phyloP scores from a whole-genome alignment of 2,888 invertebrate species.

The Meta bourneti region DNA sequence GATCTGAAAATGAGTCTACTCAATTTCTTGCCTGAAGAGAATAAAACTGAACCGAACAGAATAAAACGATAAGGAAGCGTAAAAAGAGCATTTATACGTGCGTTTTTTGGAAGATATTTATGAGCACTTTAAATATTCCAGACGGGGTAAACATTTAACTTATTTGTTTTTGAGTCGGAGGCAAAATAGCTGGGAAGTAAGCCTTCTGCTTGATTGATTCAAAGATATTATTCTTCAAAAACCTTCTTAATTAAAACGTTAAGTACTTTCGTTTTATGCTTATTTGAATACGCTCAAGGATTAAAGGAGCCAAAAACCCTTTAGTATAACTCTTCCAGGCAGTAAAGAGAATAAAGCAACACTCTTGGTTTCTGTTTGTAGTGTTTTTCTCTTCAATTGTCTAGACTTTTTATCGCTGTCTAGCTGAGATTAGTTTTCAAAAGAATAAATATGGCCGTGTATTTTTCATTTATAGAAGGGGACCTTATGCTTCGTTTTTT shows the following conservation, averaged over 20 bases:
- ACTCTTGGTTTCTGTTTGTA: not conserved
- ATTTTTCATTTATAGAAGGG: not conserved
- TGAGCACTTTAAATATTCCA: constrained; percentile 47
- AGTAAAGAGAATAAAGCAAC: not conserved
- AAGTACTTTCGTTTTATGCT: constrained; percentile 17
- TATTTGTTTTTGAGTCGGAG: constrained; percentile 14
- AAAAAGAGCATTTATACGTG: not conserved
- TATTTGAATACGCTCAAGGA: constrained; percentile 16
- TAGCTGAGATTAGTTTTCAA: not conserved
- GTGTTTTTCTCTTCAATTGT: not conserved
- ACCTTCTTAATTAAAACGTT: constrained; percentile 36
- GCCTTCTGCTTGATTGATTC: constrained; percentile 45
- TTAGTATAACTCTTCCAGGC: constrained; percentile 18
- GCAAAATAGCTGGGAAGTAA: constrained; percentile 22
- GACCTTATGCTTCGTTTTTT: not conserved
- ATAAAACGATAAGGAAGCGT: not conserved
- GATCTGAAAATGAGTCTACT: constrained; percentile 5
- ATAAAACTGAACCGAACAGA: not conserved
- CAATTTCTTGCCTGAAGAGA: not conserved
- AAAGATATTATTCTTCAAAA: constrained; percentile 29
- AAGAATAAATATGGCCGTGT: not conserved
- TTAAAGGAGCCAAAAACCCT: constrained; percentile 25
- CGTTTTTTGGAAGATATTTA: constrained; percentile 43
- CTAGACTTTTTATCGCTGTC: not conserved
- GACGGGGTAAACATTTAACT: constrained; percentile 43